phyloP scores from a whole-genome alignment of 2,888 invertebrate genomes.

The Macrosoma leucophasiata region DNA sequence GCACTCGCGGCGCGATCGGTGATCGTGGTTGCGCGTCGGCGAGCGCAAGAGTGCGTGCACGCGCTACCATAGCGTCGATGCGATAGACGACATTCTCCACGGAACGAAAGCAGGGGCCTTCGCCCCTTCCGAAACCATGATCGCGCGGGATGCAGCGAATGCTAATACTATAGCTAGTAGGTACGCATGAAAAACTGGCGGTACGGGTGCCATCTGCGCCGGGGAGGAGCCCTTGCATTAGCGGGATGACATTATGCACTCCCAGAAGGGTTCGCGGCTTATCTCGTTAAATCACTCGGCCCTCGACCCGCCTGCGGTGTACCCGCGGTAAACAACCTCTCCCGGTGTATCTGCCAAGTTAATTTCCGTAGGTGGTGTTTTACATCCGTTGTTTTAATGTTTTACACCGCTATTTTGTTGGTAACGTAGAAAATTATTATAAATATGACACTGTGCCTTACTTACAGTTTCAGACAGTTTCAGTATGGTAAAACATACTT shows the following conservation, averaged over 20 bases:
- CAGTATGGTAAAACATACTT: no score
- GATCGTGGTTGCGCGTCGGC: no score
- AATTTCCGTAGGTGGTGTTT: no score
- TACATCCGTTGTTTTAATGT: no score
- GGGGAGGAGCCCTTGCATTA: slow-evolving; percentile 68
- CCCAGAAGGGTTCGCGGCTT: slow-evolving; percentile 63
- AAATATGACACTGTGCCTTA: no score
- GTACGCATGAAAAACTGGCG: slow-evolving; percentile 64
- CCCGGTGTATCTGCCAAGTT: no score
- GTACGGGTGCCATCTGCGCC: slow-evolving; percentile 68
- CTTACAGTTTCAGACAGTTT: no score
- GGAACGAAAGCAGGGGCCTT: slow-evolving; percentile 68
- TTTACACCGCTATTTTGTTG: no score
- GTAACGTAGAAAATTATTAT: no score
- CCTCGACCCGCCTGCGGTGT: slow-evolving; percentile 35
- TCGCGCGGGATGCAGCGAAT: slow-evolving; percentile 68
- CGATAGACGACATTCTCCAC: slow-evolving; percentile 59
- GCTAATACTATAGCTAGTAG: slow-evolving; percentile 42
- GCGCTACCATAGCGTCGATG: slow-evolving; percentile 62
- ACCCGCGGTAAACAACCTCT: slow-evolving; percentile 47
- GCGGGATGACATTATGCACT: slow-evolving; percentile 73
- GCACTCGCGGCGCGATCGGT: slow-evolving; percentile 37
- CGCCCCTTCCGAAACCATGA: slow-evolving; percentile 70
- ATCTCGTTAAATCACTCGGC: slow-evolving; percentile 59
- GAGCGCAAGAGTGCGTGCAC: slow-evolving; percentile 49